Evolutionary conservation across 2,113 vertebrate species (phyloP), one percentile per base, ranked within the genome.

Genomic region (Ptilonorhynchus violaceus): DNA sequence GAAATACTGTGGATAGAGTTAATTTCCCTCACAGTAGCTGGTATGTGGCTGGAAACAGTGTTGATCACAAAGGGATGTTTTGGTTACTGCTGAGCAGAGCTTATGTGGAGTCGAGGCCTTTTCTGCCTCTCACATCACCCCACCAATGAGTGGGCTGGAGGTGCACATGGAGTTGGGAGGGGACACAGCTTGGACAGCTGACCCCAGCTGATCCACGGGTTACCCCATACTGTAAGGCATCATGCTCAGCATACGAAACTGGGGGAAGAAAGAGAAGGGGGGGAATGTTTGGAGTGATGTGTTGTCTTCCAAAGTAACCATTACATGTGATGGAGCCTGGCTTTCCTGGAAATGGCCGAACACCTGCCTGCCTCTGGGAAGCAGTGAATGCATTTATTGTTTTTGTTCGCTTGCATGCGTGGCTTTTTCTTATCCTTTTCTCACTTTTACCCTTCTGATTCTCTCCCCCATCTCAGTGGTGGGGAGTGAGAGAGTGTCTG

Each of bases 71-170:
- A 69, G 35, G 12, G 47, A 56, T 49, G 22, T 42, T 55, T 83
- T 68, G 31, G 47, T 76, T 31, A 42, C 35, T 42, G n/a, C 35
- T 76, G 55, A 83, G 41, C n/a, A 31, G 47, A 21, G 46, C n/a
- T 76, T 49, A 9, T 0, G 9, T 25, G 23, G n/a, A 55, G 30
- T 28, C 41, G 8, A 23, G 30, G 41, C 22, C 21, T 83, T 56
- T 69, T 69, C 41, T 84, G 18, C 31, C 21, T n/a, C 55, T 49
- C 72, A 20, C 12, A 35, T 42, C 41, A 55, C 30, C 21, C 31
- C 18, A 56, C 27, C 42, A 77, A 35, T 0, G 0, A 24, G 11
- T 41, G 24, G 20, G 19, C 4, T 30, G 14, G 9, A 30, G 2
- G 6, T 83, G 16, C 46, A 35, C 21, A 25, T 11, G 30, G 14